These are phyloP conservation scores for Phenganax marumi DNA, from an alignment of 92 coral and sea anemone species.

Conservation along the genomic window DNA sequence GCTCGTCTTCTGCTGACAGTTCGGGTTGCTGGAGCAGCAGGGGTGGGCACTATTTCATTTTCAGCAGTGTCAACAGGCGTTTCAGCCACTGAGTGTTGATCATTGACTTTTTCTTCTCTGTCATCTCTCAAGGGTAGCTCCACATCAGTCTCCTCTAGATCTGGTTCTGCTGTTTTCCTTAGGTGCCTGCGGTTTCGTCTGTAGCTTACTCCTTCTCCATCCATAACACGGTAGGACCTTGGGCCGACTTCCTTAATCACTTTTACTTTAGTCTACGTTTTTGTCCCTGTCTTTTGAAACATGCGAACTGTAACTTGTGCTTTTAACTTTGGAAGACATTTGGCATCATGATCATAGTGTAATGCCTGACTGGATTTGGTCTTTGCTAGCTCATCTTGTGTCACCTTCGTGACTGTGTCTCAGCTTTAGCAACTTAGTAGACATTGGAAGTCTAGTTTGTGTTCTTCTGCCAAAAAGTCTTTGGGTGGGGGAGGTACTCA, in stretches of 20 bases:
- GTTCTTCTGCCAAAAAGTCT: conserved; percentile 19
- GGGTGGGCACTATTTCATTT: neutral
- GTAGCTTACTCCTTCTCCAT: conserved; percentile 24
- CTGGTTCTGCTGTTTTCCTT: conserved; percentile 14
- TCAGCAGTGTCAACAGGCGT: neutral
- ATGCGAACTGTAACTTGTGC: conserved; percentile 14
- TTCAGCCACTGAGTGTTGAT: conserved; percentile 14
- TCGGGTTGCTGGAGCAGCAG: conserved; percentile 15
- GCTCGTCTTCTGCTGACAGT: conserved; percentile 13
- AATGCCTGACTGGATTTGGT: conserved; percentile 16
- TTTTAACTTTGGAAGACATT: conserved; percentile 7
- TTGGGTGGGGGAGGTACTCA: conserved; percentile 20
- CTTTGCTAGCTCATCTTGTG: neutral
- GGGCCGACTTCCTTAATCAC: conserved; percentile 20
- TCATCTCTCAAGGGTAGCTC: neutral
- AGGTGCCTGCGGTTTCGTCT: conserved; percentile 34
- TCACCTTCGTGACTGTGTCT: neutral
- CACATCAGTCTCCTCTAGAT: neutral
- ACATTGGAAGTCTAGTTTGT: conserved; percentile 3
- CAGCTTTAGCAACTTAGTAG: neutral
- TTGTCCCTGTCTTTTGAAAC: neutral
- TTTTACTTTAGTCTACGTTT: conserved; percentile 24
- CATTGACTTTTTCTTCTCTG: neutral
- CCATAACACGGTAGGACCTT: conserved; percentile 24
- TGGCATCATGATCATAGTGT: conserved; percentile 11